Base-by-base conservation (phyloP, 1,140 invertebrate genomes). In the Penaeus japonicus region DNA sequence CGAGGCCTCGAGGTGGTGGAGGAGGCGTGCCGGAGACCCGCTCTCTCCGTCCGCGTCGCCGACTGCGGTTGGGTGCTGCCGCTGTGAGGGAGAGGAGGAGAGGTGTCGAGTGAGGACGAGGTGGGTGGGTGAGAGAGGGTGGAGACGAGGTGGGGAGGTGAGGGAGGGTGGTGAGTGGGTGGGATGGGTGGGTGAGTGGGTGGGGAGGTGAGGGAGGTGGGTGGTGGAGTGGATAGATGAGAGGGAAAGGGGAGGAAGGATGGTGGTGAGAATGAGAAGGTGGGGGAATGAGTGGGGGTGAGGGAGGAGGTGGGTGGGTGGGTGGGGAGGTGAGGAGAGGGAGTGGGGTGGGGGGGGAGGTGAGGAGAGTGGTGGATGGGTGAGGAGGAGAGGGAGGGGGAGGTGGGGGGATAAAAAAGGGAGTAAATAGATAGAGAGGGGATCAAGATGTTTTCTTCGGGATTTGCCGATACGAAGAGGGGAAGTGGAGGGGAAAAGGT, bases 61-160 rank as follows among this genome's bases (percentile, higher is more conserved):
- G 84, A 86, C 54, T 86, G 84, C 53, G 84, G 84, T 22, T 80
- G 75, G 75, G 84, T 86, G 4, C 77, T 86, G 53, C 84, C 84
- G 18, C 30, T 78, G 35, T 80, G 30, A 65, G 70, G 18, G 70
- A 10, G 70, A 27, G 32, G 75, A 77, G 75, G 22, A 27, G 75
- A 18, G 24, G 75, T 0, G 75, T 1, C 17, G 30, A 1, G 10
- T 1, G 20, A 2, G 35, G 27, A 4, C 0, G 20, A 32, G 20
- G n/a, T 0, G 30, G 30, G 30, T 0, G 75, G 75, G 35, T 0
- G 32, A 32, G 4, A 17, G 4, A 17, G 27, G 73, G 27, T 2
- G 73, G 17, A n/a, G 20, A 3, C 1, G n/a, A 17, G 32, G 32
- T 2, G 32, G 4, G 17, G n/a, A 18, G 32, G 18, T 4, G 32